Evolutionary conservation across 1,140 invertebrate genomes (phyloP).

Genomic region (Drosophila neocordata): DNA sequence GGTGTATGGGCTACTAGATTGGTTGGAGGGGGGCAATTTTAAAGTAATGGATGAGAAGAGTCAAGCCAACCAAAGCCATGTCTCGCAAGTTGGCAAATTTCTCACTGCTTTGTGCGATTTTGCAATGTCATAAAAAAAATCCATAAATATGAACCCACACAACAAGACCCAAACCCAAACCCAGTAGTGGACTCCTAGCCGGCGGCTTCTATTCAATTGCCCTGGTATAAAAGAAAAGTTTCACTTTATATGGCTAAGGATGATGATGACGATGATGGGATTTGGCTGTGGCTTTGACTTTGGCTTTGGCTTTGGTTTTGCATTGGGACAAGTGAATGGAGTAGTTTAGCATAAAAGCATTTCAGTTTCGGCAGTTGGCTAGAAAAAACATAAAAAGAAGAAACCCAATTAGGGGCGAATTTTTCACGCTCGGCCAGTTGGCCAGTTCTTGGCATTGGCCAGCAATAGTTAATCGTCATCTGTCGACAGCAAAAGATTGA

Average conservation of each 20-base stretch:
- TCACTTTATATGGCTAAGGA: slow-evolving; percentile 35
- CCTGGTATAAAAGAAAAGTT: slow-evolving; percentile 57
- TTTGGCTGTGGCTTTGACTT: slow-evolving; percentile 19
- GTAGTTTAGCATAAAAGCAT: slow-evolving; percentile 7
- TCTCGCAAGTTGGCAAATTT: slow-evolving; percentile 31
- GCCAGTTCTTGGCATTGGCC: slow-evolving; percentile 70
- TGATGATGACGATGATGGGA: slow-evolving; percentile 19
- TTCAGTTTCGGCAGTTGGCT: slow-evolving; percentile 23
- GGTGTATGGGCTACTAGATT: too few species aligned
- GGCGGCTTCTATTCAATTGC: slow-evolving; percentile 59
- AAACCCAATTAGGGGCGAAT: slow-evolving; percentile 35
- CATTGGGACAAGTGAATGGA: slow-evolving; percentile 10
- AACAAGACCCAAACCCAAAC: slow-evolving; percentile 22
- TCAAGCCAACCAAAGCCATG: slow-evolving; percentile 3
- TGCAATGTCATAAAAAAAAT: slow-evolving; percentile 61
- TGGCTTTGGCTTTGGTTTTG: slow-evolving; percentile 16
- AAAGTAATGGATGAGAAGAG: slow-evolving; percentile 8
- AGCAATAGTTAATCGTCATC: background rate
- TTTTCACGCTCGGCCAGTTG: slow-evolving; percentile 49
- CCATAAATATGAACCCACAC: slow-evolving; percentile 14
- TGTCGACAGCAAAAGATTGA: slow-evolving; percentile 54
- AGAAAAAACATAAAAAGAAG: background rate
- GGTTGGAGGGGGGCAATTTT: background rate
- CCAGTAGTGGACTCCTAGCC: slow-evolving; percentile 17
- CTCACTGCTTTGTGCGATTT: slow-evolving; percentile 32